Conservation (phyloP, 2,888 invertebrate genomes). For the Athrips mouffetella region DNA sequence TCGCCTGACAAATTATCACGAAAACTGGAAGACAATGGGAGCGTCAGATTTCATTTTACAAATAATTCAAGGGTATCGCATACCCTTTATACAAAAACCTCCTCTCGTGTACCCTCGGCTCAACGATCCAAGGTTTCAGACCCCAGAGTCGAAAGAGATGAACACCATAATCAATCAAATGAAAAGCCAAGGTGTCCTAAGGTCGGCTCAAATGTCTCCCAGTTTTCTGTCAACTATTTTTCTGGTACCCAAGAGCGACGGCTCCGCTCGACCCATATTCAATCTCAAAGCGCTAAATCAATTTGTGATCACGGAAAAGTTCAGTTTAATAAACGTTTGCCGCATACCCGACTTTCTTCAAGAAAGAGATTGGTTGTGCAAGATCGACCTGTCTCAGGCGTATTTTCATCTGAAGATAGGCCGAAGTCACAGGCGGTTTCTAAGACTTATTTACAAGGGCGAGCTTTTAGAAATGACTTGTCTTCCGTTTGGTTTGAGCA, state of each 20-base stretch:
- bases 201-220: slow-evolving; percentile 16
- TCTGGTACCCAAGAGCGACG: slow-evolving; percentile 28
- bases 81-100: slow-evolving; percentile 25
- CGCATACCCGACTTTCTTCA: slow-evolving; percentile 30
- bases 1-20: slow-evolving; percentile 11
- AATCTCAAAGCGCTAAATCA: slow-evolving; percentile 28
- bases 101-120: slow-evolving; percentile 16
- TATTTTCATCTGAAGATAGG: too few species aligned
- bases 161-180: slow-evolving; percentile 19
- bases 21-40: slow-evolving; percentile 16
- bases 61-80: slow-evolving; percentile 24
- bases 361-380: slow-evolving; percentile 27
- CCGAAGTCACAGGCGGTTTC: slow-evolving; percentile 24
- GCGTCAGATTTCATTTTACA: slow-evolving; percentile 18
- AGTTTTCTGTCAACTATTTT: slow-evolving; percentile 32
- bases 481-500: slow-evolving; percentile 31
- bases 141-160: slow-evolving; percentile 18
- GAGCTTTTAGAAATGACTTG: slow-evolving; percentile 29
- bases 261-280: slow-evolving; percentile 29
- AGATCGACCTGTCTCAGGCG: too few species aligned
- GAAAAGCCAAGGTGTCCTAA: slow-evolving; percentile 21
- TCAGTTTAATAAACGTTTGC: slow-evolving; percentile 27
- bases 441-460: slow-evolving; percentile 24
- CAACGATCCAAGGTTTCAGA: not conserved
- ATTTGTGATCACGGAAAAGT: slow-evolving; percentile 23